phyloP scores from a whole-genome alignment of 2,113 vertebrate species.

The Syngnathus floridae region DNA sequence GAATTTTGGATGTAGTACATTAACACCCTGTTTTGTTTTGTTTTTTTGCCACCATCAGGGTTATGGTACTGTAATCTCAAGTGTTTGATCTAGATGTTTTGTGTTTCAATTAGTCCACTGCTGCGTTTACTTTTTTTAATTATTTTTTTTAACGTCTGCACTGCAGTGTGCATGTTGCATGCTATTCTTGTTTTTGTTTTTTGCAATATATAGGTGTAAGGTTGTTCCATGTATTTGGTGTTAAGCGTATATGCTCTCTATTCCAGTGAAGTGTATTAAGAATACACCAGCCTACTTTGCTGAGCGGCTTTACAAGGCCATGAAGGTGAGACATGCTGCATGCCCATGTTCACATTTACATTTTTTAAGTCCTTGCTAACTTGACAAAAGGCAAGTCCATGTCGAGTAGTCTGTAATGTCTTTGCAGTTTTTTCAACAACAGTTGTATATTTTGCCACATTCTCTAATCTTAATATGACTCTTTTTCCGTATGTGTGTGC shows the following conservation, averaged over 20 bases:
- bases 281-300: constrained; percentile 89
- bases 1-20: too few relatives aligned
- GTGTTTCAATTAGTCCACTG: not conserved
- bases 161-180: constrained; percentile 22
- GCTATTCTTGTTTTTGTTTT: not conserved
- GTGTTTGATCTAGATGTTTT: constrained; percentile 20
- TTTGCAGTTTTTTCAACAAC: not conserved
- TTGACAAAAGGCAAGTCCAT: not conserved
- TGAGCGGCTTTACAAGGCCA: constrained; percentile 89
- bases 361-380: not conserved
- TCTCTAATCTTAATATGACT: not conserved
- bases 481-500: not conserved
- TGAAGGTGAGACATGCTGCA: constrained; percentile 76
- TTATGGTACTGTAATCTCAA: constrained; percentile 60
- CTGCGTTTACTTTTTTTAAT: constrained; percentile 1
- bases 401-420: not conserved
- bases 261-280: constrained; percentile 93
- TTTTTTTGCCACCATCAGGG: constrained; percentile 55
- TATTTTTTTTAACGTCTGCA: constrained; percentile 24
- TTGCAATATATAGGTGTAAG: not conserved
- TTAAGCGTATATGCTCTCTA: constrained; percentile 17
- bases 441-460: too few relatives aligned
- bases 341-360: not conserved
- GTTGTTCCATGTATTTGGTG: not conserved
- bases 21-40: constrained; percentile 3